Percentiles rank a stretch among this genome's conserved stretches.
Conservation (phyloP, 2,888 invertebrate species). For the Colostygia pectinataria region DNA sequence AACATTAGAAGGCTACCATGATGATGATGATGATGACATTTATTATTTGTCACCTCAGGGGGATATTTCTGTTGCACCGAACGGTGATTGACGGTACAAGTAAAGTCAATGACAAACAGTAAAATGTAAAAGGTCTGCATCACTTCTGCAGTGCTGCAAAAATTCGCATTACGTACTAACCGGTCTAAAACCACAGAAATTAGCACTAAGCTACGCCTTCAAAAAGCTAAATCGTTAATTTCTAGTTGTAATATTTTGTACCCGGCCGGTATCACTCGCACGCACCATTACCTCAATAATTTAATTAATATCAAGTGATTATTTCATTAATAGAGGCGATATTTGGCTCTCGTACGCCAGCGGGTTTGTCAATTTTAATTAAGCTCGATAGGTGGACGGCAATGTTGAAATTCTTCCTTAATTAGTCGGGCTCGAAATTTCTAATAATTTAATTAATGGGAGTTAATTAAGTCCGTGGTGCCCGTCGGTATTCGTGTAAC, state of each 20-base stretch:
- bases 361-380: conserved; percentile 83
- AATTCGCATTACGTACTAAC: no score
- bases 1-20: no score
- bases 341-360: conserved; percentile 71
- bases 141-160: no score
- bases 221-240: not conserved
- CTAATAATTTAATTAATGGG: conserved; percentile 82
- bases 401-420: conserved; percentile 82
- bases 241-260: conserved; percentile 16
- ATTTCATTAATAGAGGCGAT: conserved; percentile 80
- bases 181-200: no score
- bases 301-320: conserved; percentile 83
- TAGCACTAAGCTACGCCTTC: no score
- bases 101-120: no score
- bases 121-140: no score
- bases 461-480: conserved; percentile 71
- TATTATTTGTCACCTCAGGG: no score
- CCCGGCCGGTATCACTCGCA: conserved; percentile 67
- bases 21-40: no score
- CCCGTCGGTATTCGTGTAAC: conserved; percentile 69
- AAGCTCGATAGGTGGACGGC: conserved; percentile 78
- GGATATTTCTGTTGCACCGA: no score
- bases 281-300: conserved; percentile 80
- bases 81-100: no score
- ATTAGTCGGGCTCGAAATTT: conserved; percentile 80